phyloP scores from a whole-genome alignment of 2,113 vertebrate genomes.

The Saccopteryx leptura region DNA sequence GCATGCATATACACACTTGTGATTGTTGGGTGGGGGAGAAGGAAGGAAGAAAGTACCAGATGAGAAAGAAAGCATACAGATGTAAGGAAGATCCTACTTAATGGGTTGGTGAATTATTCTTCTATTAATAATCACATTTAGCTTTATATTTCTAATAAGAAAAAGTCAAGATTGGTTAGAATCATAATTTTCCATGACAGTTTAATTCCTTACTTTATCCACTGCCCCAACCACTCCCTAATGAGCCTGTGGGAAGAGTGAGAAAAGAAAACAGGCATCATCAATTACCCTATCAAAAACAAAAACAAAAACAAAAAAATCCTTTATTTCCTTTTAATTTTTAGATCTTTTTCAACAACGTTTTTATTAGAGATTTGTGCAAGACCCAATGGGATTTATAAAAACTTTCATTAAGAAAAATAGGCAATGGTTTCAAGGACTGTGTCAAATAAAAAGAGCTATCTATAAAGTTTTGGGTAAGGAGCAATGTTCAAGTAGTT shows the following conservation, averaged over 20 bases:
- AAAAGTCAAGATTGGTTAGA: slow-evolving; percentile 82
- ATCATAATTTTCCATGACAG: slow-evolving; percentile 73
- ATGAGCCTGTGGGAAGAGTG: slow-evolving; percentile 78
- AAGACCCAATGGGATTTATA: slow-evolving; percentile 83
- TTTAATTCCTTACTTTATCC: slow-evolving; percentile 47
- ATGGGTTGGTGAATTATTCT: not conserved
- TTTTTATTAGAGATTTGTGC: slow-evolving; percentile 86
- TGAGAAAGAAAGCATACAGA: slow-evolving; percentile 9
- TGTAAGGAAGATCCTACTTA: not conserved
- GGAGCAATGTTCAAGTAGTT: not conserved
- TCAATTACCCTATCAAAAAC: slow-evolving; percentile 89
- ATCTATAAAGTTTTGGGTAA: not conserved
- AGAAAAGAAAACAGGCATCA: slow-evolving; percentile 87
- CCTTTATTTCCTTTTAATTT: slow-evolving; percentile 84
- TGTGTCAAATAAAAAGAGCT: slow-evolving; percentile 81
- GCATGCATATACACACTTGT: not conserved
- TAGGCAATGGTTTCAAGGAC: slow-evolving; percentile 86
- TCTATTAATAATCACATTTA: slow-evolving; percentile 78
- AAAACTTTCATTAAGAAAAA: slow-evolving; percentile 88
- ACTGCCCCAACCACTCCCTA: slow-evolving; percentile 35
- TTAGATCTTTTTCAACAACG: slow-evolving; percentile 87
- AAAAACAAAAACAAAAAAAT: no score
- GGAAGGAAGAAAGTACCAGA: not conserved
- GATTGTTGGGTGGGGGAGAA: not conserved
- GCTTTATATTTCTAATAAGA: slow-evolving; percentile 71